Evolutionary conservation across 2,113 vertebrate genomes (phyloP), one percentile per base, ranked within the genome.

Genomic region (Sphyrna mokarran): DNA sequence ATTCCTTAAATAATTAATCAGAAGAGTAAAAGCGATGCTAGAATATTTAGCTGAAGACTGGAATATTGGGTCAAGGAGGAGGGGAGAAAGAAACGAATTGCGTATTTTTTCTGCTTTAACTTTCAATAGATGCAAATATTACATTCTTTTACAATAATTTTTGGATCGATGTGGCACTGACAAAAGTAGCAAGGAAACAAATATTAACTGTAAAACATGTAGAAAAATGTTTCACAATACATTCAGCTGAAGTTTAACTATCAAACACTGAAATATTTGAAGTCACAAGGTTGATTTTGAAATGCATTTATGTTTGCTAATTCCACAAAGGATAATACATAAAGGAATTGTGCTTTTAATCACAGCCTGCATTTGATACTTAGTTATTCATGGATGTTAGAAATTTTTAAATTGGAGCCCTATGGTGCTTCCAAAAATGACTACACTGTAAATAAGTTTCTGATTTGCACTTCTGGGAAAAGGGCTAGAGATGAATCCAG

Each of bases 1-100:
- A 95, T 97, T 96, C 91, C 96, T 97, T 97, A 95, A 97, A 97
- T 97, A 96, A 97, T 97, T 97, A 97, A 97, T 97, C 96, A 20
- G 11, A 96, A 96, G 54, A 96, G 93, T 43, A 86, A 95, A 96
- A 97, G 96, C 90, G 54, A 96, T 96, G 96, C 85, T 97, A 97
- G 96, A 96, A 97, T 97, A 97, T 97, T 97, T 96, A 96, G 96
- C 63, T 93, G 96, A 78, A 86, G 95, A 97, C 94, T 90, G 96
- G 91, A 96, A 96, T 94, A 96, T 2, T 0, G 48, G 85, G 96
- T 96, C 96, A 96, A 63, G 96, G 43, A 96, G 96, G 96, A 54
- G n/a, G 96, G 97, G 78, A 95, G 95, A 97, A 80, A 96, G 97
- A 97, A 97, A 97, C 93, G 96, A 97, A 97, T 96, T 96, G 96